A percentile compares a stretch with the other conserved stretches of the same genome.
These are phyloP conservation scores for Lepidonotus clava DNA, from an alignment of 2,888 invertebrate genomes.

Conservation along the genomic window DNA sequence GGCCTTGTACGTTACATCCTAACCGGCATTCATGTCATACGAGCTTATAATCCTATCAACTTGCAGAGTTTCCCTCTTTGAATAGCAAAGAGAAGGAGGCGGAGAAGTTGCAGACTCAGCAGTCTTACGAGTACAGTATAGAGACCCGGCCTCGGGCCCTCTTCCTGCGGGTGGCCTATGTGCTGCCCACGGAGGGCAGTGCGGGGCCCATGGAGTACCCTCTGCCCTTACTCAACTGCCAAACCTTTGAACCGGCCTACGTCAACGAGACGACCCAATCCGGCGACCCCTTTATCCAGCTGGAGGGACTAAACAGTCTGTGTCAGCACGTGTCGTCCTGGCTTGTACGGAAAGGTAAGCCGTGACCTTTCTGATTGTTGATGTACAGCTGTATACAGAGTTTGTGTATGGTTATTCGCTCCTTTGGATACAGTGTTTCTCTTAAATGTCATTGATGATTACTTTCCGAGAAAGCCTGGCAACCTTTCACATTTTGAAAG, in stretches of 20 bases:
- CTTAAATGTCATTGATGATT: too few relatives aligned
- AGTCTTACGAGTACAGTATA: conserved; percentile 50
- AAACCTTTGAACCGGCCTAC: conserved; percentile 44
- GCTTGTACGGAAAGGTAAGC: conserved; percentile 37
- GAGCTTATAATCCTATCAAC: not conserved
- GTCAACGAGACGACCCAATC: not conserved
- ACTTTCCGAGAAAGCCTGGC: too few relatives aligned
- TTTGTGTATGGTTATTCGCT: too few relatives aligned
- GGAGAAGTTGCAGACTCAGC: conserved; percentile 38
- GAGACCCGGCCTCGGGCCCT: conserved; percentile 51
- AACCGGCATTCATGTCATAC: too few relatives aligned
- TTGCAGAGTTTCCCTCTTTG: conserved; percentile 24
- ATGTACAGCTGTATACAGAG: too few relatives aligned
- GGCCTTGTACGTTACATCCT: too few relatives aligned
- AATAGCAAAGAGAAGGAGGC: conserved; percentile 18
- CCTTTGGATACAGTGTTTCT: too few relatives aligned
- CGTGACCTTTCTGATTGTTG: not conserved
- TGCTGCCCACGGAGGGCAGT: conserved; percentile 44
- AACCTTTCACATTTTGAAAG: too few relatives aligned
- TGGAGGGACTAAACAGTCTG: conserved; percentile 21
- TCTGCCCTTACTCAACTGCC: conserved; percentile 41
- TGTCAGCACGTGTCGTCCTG: not conserved
- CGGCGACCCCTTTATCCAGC: not conserved
- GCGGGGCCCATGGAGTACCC: conserved; percentile 25
- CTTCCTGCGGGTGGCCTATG: conserved; percentile 53